Percentiles rank a stretch among this genome's conserved stretches.
Conservation (phyloP, 1,140 invertebrate genomes). For the Meloidogyne floridensis region DNA sequence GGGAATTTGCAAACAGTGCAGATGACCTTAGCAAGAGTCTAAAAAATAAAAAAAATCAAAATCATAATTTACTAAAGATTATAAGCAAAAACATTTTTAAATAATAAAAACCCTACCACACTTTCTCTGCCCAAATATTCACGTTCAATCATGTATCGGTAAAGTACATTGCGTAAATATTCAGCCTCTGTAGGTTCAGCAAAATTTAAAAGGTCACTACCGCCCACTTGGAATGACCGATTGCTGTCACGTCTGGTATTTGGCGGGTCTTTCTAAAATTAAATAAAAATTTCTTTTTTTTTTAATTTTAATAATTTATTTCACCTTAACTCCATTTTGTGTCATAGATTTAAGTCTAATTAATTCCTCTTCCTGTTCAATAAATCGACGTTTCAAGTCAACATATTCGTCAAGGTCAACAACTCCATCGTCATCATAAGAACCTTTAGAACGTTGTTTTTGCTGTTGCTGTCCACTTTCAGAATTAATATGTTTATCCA, state of each 20-base stretch:
- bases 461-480: not conserved
- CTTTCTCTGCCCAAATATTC: constrained; percentile 37
- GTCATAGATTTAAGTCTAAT: not conserved
- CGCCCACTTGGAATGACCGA: not conserved
- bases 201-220: constrained; percentile 30
- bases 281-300: not conserved
- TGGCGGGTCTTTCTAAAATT: not conserved
- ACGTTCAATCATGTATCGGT: constrained; percentile 40
- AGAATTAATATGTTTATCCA: constrained; percentile 1
- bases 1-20: constrained; percentile 39
- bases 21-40: constrained; percentile 40
- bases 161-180: constrained; percentile 40
- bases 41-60: constrained; percentile 1
- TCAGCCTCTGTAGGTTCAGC: constrained; percentile 37
- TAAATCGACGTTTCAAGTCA: constrained; percentile 14
- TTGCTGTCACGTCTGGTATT: not conserved
- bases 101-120: constrained; percentile 25
- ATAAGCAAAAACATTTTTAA: not conserved
- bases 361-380: constrained; percentile 26
- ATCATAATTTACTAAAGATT: not conserved
- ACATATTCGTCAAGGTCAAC: constrained; percentile 26
- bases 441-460: constrained; percentile 1
- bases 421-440: constrained; percentile 9
- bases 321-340: constrained; percentile 8
- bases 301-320: not conserved